These are phyloP conservation scores for Murina feae DNA, from an alignment of 2,113 vertebrate genomes.

Conservation along the genomic window DNA sequence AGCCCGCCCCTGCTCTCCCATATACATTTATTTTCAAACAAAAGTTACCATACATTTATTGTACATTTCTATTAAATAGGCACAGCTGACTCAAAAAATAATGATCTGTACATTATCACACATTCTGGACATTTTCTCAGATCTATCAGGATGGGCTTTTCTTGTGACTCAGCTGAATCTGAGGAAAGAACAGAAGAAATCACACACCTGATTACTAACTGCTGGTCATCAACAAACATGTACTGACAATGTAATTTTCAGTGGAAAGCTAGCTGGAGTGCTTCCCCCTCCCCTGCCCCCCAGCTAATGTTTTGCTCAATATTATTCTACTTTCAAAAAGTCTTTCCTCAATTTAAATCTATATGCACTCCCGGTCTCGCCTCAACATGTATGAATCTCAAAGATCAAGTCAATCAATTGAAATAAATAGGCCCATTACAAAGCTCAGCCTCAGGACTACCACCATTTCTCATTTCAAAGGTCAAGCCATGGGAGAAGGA, in stretches of 20 bases:
- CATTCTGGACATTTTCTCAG: slow-evolving; percentile 23
- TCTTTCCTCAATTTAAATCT: not conserved
- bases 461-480: not conserved
- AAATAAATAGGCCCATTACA: not conserved
- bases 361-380: not conserved
- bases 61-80: slow-evolving; percentile 40
- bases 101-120: not conserved
- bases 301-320: not conserved
- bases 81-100: not conserved
- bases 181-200: slow-evolving; percentile 57
- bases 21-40: slow-evolving; percentile 18
- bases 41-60: slow-evolving; percentile 58
- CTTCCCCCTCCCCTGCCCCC: not conserved
- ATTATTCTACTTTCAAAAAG: not conserved
- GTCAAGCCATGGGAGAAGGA: not conserved
- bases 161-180: slow-evolving; percentile 25
- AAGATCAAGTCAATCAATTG: not conserved
- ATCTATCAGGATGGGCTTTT: not conserved
- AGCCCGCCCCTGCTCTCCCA: not conserved
- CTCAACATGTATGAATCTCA: not conserved
- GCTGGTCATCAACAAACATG: not conserved
- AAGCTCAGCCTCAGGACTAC: not conserved
- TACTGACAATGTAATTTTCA: not conserved
- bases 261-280: not conserved
- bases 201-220: not conserved